Evolutionary conservation across 1,140 invertebrate genomes (phyloP).

Genomic region (Saxidomus purpurata): DNA sequence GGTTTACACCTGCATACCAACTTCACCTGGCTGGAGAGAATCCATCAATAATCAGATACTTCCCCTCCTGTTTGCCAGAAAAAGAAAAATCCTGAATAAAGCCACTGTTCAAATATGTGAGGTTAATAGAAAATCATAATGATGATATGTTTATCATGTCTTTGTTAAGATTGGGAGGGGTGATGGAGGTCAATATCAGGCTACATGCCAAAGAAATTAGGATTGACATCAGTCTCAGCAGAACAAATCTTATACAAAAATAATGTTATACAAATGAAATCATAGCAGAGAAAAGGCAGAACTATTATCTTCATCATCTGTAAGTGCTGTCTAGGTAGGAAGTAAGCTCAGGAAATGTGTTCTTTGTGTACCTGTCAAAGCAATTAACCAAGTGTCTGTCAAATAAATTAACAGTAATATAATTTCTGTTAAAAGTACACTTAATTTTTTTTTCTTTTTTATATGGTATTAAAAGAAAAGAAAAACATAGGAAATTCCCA

Average conservation of each 20-base stretch:
- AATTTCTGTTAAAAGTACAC: not conserved
- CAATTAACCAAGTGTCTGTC: slow-evolving; percentile 3
- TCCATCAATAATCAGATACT: not conserved
- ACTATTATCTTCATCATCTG: not conserved
- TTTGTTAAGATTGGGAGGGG: not conserved
- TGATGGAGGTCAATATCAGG: not conserved
- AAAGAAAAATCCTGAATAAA: not conserved
- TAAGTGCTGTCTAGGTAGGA: not conserved
- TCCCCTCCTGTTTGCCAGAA: not conserved
- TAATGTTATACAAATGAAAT: not conserved
- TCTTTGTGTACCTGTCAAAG: not conserved
- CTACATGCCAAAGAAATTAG: slow-evolving; percentile 1
- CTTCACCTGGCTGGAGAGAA: not conserved
- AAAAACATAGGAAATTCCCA: too few species aligned
- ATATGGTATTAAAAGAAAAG: too few species aligned
- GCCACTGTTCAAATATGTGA: slow-evolving; percentile 16
- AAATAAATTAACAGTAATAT: slow-evolving; percentile 15
- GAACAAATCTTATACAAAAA: not conserved
- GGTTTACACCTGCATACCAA: not conserved
- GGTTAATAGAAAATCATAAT: not conserved
- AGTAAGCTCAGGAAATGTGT: not conserved
- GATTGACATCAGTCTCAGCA: not conserved
- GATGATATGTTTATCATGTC: not conserved
- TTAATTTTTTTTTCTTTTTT: not conserved
- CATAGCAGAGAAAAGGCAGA: not conserved